phyloP scores from a whole-genome alignment of 2,888 invertebrate species.

The Augiades crinisus region DNA sequence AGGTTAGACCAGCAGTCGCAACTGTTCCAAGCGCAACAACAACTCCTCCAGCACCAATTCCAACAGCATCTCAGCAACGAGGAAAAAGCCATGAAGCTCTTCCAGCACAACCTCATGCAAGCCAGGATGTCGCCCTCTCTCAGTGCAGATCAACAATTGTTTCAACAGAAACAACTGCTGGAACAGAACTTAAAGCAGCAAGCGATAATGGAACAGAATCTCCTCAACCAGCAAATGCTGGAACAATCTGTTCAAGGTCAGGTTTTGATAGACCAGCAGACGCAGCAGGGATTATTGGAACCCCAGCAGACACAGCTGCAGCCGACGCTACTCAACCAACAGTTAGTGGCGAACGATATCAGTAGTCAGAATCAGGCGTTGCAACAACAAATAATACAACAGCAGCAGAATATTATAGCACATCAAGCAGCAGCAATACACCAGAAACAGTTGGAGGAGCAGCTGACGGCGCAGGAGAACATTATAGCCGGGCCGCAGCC shows the following conservation, averaged over 20 bases:
- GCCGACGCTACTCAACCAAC: constrained; percentile 56
- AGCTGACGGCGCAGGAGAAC: constrained; percentile 60
- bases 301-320: constrained; percentile 58
- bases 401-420: constrained; percentile 70
- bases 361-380: constrained; percentile 73
- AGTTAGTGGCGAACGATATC: constrained; percentile 59
- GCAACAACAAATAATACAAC: constrained; percentile 78
- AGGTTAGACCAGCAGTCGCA: constrained; percentile 73
- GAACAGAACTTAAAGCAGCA: constrained; percentile 63
- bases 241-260: constrained; percentile 65
- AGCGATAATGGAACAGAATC: constrained; percentile 73
- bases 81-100: constrained; percentile 79
- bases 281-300: constrained; percentile 53
- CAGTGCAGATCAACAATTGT: constrained; percentile 51
- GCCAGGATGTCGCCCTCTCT: constrained; percentile 67
- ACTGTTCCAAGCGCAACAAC: constrained; percentile 70
- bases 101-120: constrained; percentile 81
- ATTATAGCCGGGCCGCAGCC: constrained; percentile 55
- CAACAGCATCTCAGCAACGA: constrained; percentile 76
- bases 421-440: constrained; percentile 74
- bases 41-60: constrained; percentile 77
- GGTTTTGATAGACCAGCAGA: constrained; percentile 58
- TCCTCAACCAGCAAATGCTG: constrained; percentile 70
- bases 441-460: constrained; percentile 71
- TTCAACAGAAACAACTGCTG: constrained; percentile 56